Conservation (phyloP, 2,113 vertebrate species). For the Elgaria multicarinata region DNA sequence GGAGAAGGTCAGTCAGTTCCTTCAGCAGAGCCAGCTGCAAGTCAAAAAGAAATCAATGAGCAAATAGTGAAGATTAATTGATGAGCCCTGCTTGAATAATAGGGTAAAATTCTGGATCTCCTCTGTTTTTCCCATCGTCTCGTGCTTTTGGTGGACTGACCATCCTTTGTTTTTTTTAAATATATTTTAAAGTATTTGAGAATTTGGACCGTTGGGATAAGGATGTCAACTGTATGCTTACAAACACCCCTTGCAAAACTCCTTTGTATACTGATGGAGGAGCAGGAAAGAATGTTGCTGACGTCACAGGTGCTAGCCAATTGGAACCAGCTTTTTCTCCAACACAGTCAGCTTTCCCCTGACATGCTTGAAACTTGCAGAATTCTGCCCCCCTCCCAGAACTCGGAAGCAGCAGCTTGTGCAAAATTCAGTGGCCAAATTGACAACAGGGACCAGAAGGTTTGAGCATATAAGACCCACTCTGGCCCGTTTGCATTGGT, state of each 20-base stretch:
- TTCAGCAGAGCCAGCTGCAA: slow-evolving; percentile 86
- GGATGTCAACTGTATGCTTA: too few species aligned
- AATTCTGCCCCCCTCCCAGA: background rate
- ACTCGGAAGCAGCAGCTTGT: too few species aligned
- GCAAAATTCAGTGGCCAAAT: too few species aligned
- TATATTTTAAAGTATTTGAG: too few species aligned
- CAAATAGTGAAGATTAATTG: background rate
- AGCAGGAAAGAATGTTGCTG: background rate
- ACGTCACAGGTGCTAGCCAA: background rate
- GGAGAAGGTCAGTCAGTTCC: slow-evolving; percentile 81
- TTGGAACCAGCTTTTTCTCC: background rate
- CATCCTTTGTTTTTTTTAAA: too few species aligned
- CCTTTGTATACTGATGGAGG: background rate
- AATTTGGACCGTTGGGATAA: too few species aligned
- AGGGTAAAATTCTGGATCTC: background rate
- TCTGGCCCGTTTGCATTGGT: too few species aligned
- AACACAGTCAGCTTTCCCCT: background rate
- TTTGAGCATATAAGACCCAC: too few species aligned
- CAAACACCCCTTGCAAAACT: background rate
- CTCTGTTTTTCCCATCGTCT: too few species aligned
- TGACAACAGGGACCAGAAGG: too few species aligned
- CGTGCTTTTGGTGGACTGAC: too few species aligned
- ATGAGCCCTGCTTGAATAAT: background rate
- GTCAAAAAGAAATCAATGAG: background rate
- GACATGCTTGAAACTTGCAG: background rate